Conservation (phyloP, 2,797 vertebrate genomes). For the Dermochelys coriacea region DNA sequence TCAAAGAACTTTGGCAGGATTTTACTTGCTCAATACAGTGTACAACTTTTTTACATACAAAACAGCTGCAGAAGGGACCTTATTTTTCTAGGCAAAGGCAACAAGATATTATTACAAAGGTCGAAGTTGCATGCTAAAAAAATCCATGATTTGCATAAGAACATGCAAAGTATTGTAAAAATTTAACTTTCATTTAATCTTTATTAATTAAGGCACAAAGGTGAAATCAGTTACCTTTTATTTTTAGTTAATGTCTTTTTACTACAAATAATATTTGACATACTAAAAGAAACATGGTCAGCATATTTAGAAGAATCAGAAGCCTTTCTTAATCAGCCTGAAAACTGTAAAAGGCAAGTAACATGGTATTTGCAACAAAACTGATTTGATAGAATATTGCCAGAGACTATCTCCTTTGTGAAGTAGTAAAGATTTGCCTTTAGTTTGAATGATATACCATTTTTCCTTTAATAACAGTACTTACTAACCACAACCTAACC, state of each 20-base stretch:
- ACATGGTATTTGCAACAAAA: background rate
- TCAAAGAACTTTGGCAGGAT: background rate
- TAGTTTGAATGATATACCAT: constrained; percentile 45
- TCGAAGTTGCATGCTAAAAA: background rate
- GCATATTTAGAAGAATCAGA: background rate
- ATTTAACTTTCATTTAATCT: background rate
- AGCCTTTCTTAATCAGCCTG: background rate
- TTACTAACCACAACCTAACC: constrained; percentile 64
- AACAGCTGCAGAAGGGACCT: constrained; percentile 9
- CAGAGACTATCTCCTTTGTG: background rate
- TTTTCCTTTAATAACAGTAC: constrained; percentile 60
- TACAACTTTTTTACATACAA: background rate
- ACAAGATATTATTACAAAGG: background rate
- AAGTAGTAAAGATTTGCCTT: background rate
- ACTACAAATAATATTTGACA: background rate
- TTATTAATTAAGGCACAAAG: background rate
- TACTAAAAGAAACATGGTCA: accelerated
- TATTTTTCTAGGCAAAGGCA: background rate
- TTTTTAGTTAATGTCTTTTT: accelerated
- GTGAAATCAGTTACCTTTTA: accelerated
- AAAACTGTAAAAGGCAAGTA: too few relatives aligned
- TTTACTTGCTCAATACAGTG: background rate
- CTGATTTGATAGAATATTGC: too few relatives aligned
- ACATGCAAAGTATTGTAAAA: background rate
- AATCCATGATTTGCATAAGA: background rate